A percentile compares a stretch with the other conserved stretches of the same genome.
Evolutionary conservation across 2,113 vertebrate genomes (phyloP).

Genomic region (Stomatorhinus ivindoensis): DNA sequence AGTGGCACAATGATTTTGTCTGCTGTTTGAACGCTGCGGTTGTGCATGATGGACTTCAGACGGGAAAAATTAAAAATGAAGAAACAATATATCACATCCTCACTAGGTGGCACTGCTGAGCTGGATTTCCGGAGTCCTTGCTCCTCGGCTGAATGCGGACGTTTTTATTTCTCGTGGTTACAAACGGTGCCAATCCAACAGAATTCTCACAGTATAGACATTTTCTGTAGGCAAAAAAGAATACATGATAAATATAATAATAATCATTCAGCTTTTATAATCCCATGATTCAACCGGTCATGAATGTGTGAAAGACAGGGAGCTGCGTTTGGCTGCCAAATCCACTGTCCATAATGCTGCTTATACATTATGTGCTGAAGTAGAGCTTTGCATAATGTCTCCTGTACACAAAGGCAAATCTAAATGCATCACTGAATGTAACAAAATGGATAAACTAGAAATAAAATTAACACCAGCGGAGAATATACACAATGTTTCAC

Average conservation of each 20-base stretch:
- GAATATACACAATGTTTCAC: not conserved
- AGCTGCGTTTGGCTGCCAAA: not conserved
- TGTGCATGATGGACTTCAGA: not conserved
- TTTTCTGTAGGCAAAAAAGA: not conserved
- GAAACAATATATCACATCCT: not conserved
- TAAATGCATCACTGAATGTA: not conserved
- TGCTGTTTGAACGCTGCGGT: not conserved
- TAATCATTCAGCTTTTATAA: not conserved
- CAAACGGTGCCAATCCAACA: not conserved
- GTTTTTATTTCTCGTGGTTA: not conserved
- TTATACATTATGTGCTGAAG: not conserved
- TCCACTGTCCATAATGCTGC: not conserved
- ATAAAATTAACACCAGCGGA: not conserved
- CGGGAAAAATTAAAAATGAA: no score
- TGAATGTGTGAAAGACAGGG: not conserved
- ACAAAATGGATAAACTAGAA: not conserved
- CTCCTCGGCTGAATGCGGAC: not conserved
- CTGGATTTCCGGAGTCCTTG: not conserved
- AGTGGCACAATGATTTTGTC: not conserved
- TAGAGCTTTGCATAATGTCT: slow-evolving; percentile 2
- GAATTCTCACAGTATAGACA: not conserved
- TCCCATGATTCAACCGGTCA: not conserved
- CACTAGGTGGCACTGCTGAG: slow-evolving; percentile 12
- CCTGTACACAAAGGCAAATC: not conserved
- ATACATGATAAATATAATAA: not conserved